These are phyloP conservation scores for Xiphophorus birchmanni DNA, from an alignment of 2,797 vertebrate species.

Conservation along the genomic window DNA sequence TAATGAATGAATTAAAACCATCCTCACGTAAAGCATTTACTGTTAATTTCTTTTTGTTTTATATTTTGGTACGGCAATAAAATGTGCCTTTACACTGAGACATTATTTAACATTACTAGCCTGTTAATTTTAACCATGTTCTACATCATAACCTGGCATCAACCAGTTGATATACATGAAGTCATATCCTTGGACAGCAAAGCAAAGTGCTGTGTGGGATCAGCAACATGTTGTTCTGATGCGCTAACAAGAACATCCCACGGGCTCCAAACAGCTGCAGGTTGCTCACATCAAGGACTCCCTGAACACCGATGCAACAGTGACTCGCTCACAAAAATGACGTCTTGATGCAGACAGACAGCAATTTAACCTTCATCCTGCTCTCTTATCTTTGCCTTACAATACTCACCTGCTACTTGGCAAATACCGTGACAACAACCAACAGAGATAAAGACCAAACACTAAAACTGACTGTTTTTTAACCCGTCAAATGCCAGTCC, in stretches of 20 bases:
- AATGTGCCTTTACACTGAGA: neutral
- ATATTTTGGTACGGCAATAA: neutral
- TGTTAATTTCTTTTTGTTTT: neutral
- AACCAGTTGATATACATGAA: neutral
- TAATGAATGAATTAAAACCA: neutral
- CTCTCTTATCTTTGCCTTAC: slow-evolving; percentile 36
- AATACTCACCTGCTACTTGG: slow-evolving; percentile 44
- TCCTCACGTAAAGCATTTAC: neutral
- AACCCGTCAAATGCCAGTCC: slow-evolving; percentile 28
- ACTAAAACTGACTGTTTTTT: slow-evolving; percentile 33
- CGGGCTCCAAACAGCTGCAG: neutral
- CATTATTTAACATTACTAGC: neutral
- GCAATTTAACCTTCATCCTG: neutral
- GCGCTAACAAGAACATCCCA: slow-evolving; percentile 5
- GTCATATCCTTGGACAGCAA: slow-evolving; percentile 13
- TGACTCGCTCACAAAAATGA: neutral
- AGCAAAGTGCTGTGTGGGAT: slow-evolving; percentile 16
- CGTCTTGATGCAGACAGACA: neutral
- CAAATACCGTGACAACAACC: slow-evolving; percentile 54
- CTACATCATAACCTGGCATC: neutral
- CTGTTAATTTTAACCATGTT: neutral
- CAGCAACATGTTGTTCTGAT: neutral
- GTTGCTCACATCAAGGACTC: neutral
- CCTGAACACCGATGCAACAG: neutral
- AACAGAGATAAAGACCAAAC: slow-evolving; percentile 38